Evolutionary conservation across 2,797 vertebrate genomes (phyloP), one percentile per base, ranked within the genome.

Genomic region (Otus scops): DNA sequence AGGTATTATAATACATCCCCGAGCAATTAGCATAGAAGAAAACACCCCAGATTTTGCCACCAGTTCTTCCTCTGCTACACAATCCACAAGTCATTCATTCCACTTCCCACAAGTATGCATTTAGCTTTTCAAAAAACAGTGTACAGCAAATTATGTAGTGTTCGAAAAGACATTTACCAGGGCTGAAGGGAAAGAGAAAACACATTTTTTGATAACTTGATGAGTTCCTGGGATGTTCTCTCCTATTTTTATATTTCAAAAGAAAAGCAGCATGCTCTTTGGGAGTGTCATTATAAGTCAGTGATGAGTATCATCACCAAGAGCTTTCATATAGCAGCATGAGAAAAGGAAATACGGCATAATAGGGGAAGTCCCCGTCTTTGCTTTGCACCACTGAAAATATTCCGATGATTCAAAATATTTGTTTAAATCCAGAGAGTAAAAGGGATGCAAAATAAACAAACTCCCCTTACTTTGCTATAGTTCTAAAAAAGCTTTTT

Each of bases 21-120:
- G 48, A 94, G 95, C 68, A 95, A 95, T 70, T 88, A 92, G 93
- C 77, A 74, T 1, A 32, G 39, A 50, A 89, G 89, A 92, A 95
- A 45, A 3, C 63, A 82, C 26, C 69, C 65, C 65, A 87, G 45
- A 61, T 76, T 88, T 79, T 95, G 88, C 74, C 92, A 92, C 53
- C 61, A 48, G 41, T 24, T 85, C 76, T 60, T 94, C 59, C 54
- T 45, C 51, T 87, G 86, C 80, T 30, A 43, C 74, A 78, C 32
- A 50, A 82, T 22, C 57, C 84, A 48, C 68, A 93, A 41, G 77
- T 77, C 74, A 26, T 24, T 80, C 43, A 59, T 75, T 92, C 79
- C 26, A 45, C 78, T 80, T 94, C 59, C 48, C 77, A 38, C 41
- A 86, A 67, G 47, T 4, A 83, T 1, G 0, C 9, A 3, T 48